A percentile compares a stretch with the other conserved stretches of the same genome.
phyloP scores from a whole-genome alignment of 2,797 vertebrate genomes.

The Cynopterus sphinx region DNA sequence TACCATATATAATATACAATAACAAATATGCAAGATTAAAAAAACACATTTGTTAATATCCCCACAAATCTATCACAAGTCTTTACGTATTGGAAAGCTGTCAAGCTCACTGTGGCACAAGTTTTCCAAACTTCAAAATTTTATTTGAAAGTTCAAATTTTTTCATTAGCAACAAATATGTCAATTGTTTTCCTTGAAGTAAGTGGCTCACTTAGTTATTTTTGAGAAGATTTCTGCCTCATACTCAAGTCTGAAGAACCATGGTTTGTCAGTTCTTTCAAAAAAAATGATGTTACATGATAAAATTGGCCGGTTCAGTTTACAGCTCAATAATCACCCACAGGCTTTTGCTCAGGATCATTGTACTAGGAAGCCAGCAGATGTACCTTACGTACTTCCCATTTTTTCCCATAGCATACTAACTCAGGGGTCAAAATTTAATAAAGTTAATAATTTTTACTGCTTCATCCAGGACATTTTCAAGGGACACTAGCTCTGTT shows the following conservation, averaged over 20 bases:
- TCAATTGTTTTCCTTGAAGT: constrained; percentile 8
- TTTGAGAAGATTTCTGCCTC: background rate
- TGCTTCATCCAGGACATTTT: background rate
- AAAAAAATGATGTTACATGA: background rate
- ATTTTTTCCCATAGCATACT: background rate
- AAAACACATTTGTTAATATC: background rate
- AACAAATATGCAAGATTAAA: background rate
- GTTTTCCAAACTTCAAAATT: constrained; percentile 13
- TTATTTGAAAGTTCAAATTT: constrained; percentile 45
- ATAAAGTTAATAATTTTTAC: background rate
- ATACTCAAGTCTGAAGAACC: background rate
- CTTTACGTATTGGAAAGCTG: background rate
- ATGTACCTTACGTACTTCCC: background rate
- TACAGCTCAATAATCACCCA: background rate
- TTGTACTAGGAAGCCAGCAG: background rate
- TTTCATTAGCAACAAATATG: constrained; percentile 11
- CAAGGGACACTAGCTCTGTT: background rate
- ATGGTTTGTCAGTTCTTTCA: background rate
- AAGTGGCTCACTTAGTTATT: background rate
- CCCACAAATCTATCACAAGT: background rate
- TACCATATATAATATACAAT: background rate
- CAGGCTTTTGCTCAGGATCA: background rate
- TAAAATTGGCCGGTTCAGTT: background rate
- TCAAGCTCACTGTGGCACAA: background rate
- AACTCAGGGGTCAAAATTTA: background rate